phyloP scores from a whole-genome alignment of 2,797 vertebrate genomes.

The Lacerta agilis region DNA sequence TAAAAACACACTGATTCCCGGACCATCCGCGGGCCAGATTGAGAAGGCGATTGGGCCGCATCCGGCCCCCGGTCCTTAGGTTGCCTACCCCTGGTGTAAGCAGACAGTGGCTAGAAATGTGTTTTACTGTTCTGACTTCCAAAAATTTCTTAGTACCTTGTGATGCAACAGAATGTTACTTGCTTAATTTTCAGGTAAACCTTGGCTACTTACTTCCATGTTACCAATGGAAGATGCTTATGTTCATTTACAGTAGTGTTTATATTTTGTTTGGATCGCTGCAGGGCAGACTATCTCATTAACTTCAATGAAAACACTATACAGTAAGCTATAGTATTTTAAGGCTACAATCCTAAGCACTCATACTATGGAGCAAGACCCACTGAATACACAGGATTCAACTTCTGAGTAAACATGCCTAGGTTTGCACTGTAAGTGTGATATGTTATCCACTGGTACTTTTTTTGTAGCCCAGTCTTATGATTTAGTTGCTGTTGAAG shows the following conservation, averaged over 20 bases:
- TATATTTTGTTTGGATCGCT: not conserved
- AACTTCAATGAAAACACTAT: not conserved
- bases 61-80: too few relatives aligned
- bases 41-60: too few relatives aligned
- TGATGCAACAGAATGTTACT: constrained; percentile 29
- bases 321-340: not conserved
- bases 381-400: not conserved
- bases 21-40: too few relatives aligned
- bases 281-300: not conserved
- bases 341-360: not conserved
- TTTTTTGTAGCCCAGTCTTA: not conserved
- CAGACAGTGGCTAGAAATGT: not conserved
- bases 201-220: not conserved
- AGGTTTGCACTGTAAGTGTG: not conserved
- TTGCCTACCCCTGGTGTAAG: not conserved
- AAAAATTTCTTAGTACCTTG: constrained; percentile 14
- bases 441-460: not conserved
- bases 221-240: not conserved
- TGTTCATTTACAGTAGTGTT: constrained; percentile 1
- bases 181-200: constrained; percentile 9
- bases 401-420: not conserved
- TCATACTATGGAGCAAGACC: not conserved
- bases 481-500: not conserved
- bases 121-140: not conserved
- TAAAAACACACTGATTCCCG: too few relatives aligned